Base-by-base conservation (phyloP, 2,113 vertebrate species). In the Tragulus kanchil region DNA sequence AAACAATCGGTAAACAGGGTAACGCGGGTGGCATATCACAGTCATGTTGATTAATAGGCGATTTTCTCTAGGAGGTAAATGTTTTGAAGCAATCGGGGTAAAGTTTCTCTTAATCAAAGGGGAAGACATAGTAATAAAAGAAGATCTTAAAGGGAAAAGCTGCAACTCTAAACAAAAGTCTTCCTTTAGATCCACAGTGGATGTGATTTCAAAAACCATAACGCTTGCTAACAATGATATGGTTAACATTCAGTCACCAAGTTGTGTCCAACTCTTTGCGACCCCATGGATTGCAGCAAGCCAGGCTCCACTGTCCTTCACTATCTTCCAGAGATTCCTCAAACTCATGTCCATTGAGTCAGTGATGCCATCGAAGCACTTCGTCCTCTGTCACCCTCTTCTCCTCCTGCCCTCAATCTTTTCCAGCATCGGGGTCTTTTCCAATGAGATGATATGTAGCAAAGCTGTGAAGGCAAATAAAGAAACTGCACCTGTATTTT, bases 1-100 rank as follows among this genome's bases (percentile, higher is more conserved):
- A 16, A 86, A 13, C 48, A 26, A 14, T 9, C 78, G n/a, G 50
- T 77, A 89, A 94, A 82, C 23, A 71, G 59, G 75, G 7, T n/a
- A 31, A 75, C 9, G 42, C 87, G 19, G 25, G 89, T 26, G 28
- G 48, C 89, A 62, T 64, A 77, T 69, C 31, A 75, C n/a, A 42
- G 45, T 58, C 11, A 21, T 67, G n/a, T 65, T 65, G 59, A 64
- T 52, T 85, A 88, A 82, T 11, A 59, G 8, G 16, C 65, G 64
- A 31, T 89, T 94, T 94, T 92, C 31, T 92, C 58, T 26, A 65
- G 36, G 21, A 95, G 85, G 50, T 58, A 83, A 81, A 96, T 58
- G 4, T 81, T 84, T 93, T 93, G 61, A 96, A 87, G 83, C 87
- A 88, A 65, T 86, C 25, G 6, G 23, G n/a, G 26, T 45, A 92